Evolutionary conservation across 35 echinoderm and acorn worm genomes (phyloP), one percentile per base, ranked within the genome.

Genomic region (Heliocidaris erythrogramma): DNA sequence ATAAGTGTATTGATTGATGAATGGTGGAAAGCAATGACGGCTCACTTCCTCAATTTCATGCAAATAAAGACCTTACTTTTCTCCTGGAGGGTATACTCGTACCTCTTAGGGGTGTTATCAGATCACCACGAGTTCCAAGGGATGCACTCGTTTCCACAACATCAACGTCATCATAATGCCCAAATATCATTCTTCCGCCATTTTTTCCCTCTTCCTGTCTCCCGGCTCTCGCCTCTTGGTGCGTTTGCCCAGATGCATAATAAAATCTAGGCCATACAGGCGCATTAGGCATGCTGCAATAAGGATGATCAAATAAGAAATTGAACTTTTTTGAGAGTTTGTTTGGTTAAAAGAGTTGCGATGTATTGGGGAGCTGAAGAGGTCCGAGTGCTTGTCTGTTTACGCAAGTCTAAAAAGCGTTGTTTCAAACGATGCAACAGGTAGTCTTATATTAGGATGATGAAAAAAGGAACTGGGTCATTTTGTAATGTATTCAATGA

Each of bases 271-370:
- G 65, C 65, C 65, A 78, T n/a, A 56, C 52, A 56, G 7, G 52
- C 14, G 9, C 9, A 27, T n/a, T 78, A 78, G 65, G 18, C 7
- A 27, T n/a, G 65, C 18, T 78, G 65, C 21, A 27, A 56, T 56
- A 56, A 78, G 65, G 65, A 78, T 78, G 65, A 78, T 78, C 65
- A 78, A 78, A 78, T 78, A 78, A 78, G 65, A 78, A 78, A 78
- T 78, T 27, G 17, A n/a, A 78, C 65, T n/a, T n/a, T 78, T 78
- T 78, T 24, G 27, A 78, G 65, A 78, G 65, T n/a, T 42, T 78
- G 65, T 78, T 78, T 78, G 21, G 65, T 78, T 78, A 78, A 78
- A 78, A 78, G 65, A 7, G 65, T n/a, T 78, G 3, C 27, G 65
- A 78, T 78, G 65, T 78, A 78, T 78, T 21, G n/a, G 65, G 65